Base-by-base conservation (phyloP, 1,140 invertebrate genomes). In the Rhyacophila brunnea region DNA sequence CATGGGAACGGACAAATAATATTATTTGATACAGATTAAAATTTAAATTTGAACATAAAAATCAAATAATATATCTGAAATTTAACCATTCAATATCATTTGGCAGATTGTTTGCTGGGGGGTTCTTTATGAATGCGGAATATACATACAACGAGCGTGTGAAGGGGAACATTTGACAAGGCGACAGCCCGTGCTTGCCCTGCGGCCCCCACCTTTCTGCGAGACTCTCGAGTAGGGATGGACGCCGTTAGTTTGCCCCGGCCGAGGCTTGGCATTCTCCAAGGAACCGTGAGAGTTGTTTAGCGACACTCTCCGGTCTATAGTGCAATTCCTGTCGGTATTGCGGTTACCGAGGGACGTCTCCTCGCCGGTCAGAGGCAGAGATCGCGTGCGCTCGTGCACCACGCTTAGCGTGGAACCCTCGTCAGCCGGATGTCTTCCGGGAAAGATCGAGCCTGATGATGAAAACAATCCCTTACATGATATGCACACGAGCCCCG, bases 351-450 rank as follows among this genome's bases (percentile, higher is more conserved):
- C 85, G 74, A 68, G 85, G 80, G 68, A 86, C 75, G 59, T 72
- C 74, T 66, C 76, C 68, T 75, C 81, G 6, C 74, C 74, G 46
- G 81, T 80, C 64, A 86, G 71, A 57, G 85, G 85, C 70, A 85
- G 82, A 68, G 85, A 87, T 69, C 83, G 72, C 60, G 85, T 86
- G 74, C 85, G 79, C 72, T 83, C 83, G 74, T 86, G 85, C 66
- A 68, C 72, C 19, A 75, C 71, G 51, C 63, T 70, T 46, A 70
- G 62, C 17, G 71, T 56, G 34, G 10, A 40, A 13, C 32, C 19
- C 11, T 55, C 48, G 11, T 50, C 51, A 10, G 72, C 61, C 60
- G 66, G 51, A 61, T 68, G 52, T 42, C 67, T 70, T 59, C 51
- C 60, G 45, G 65, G 68, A 42, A 10, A 44, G 10, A 18, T 36